Evolutionary conservation across 2,797 vertebrate species (phyloP).

Genomic region (Liasis olivaceus): DNA sequence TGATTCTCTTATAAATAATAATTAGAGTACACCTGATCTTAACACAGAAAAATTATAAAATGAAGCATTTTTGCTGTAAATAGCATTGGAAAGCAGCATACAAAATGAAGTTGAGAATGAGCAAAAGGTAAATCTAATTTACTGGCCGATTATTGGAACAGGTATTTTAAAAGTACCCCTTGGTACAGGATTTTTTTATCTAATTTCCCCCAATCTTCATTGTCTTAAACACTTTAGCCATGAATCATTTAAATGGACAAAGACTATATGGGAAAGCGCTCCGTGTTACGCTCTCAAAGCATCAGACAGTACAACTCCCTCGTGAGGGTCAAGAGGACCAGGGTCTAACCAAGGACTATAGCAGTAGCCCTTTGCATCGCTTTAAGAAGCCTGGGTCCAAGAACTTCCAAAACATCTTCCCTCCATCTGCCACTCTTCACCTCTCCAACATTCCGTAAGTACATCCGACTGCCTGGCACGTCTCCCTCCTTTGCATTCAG

Average conservation of each 20-base stretch:
- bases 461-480: not conserved
- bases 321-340: constrained; percentile 82
- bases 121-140: not conserved
- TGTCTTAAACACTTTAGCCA: constrained; percentile 71
- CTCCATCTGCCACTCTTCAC: constrained; percentile 90
- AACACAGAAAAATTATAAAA: not conserved
- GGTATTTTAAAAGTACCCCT: not conserved
- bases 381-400: constrained; percentile 90
- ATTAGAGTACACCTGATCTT: not conserved
- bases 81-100: not conserved
- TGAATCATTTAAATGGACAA: constrained; percentile 88
- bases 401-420: constrained; percentile 90
- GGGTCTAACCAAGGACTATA: constrained; percentile 87
- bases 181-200: not conserved
- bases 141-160: not conserved
- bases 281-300: constrained; percentile 83
- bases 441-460: constrained; percentile 94
- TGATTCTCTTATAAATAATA: not conserved
- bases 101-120: not conserved
- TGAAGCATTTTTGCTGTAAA: not conserved
- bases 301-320: constrained; percentile 86
- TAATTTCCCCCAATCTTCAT: constrained; percentile 23
- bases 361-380: constrained; percentile 88
- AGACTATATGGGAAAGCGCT: constrained; percentile 87
- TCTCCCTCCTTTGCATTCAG: not conserved